Percentiles rank a stretch among this genome's conserved stretches.
These are phyloP conservation scores for Dendronephthya gigantea DNA, from an alignment of 64 coral and sea anemone genomes.

Conservation along the genomic window DNA sequence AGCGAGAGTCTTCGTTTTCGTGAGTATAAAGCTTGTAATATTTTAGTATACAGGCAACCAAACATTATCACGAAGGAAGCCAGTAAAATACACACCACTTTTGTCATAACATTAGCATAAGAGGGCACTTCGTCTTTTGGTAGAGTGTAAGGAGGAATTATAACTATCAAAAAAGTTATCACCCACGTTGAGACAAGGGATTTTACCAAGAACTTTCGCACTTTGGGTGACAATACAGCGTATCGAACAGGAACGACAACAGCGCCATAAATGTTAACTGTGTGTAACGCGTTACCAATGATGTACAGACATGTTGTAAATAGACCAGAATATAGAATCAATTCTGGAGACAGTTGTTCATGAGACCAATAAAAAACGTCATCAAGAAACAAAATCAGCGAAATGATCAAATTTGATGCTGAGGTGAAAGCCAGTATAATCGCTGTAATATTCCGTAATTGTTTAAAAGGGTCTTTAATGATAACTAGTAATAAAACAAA, in stretches of 20 bases:
- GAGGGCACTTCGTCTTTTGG: neutral
- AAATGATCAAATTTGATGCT: neutral
- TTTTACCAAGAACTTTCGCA: neutral
- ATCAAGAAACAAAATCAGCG: neutral
- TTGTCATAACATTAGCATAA: neutral
- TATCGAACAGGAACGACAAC: neutral
- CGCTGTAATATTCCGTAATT: neutral
- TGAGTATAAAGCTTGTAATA: neutral
- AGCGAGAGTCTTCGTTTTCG: neutral
- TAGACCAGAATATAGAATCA: neutral
- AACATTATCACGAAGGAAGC: neutral
- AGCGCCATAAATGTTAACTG: neutral
- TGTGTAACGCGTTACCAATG: neutral
- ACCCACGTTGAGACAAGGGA: neutral
- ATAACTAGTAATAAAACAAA: neutral
- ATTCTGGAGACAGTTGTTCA: neutral
- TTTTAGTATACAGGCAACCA: neutral
- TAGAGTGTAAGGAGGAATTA: neutral
- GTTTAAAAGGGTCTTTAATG: neutral
- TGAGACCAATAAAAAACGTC: neutral
- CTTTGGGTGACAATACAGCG: neutral
- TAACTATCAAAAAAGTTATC: neutral
- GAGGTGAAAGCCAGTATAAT: neutral
- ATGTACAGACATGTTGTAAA: neutral
- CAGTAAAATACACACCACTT: neutral